These are phyloP conservation scores for Spilarctia lutea DNA, from an alignment of 2,888 invertebrate genomes.

Conservation along the genomic window DNA sequence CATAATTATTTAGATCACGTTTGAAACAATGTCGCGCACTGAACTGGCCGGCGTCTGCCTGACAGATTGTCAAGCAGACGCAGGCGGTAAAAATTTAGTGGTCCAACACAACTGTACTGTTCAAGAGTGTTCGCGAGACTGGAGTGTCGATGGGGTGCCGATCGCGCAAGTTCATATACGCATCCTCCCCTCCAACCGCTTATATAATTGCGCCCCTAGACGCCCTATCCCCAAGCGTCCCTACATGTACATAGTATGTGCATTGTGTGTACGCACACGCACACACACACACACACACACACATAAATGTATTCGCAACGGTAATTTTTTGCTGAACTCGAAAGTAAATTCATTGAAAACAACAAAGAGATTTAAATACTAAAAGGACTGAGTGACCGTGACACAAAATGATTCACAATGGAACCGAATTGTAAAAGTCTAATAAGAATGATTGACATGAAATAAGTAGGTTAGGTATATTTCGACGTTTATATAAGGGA, in stretches of 20 bases:
- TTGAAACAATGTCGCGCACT: neutral
- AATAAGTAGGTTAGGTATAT: neutral
- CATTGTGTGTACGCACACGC: neutral
- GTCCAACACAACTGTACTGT: neutral
- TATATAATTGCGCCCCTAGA: conserved; percentile 3
- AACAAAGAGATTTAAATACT: neutral
- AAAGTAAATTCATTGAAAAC: neutral
- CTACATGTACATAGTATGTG: neutral
- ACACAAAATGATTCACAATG: neutral
- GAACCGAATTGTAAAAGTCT: neutral
- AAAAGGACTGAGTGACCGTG: neutral
- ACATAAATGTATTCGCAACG: neutral
- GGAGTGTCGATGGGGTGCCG: neutral
- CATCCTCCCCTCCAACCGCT: conserved; percentile 5
- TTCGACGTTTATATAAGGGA: neutral
- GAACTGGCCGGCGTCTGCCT: conserved; percentile 1
- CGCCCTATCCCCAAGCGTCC: neutral
- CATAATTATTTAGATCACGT: neutral
- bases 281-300: too few relatives aligned
- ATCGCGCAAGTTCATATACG: neutral
- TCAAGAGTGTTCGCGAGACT: neutral
- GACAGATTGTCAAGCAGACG: neutral
- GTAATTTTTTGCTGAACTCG: neutral
- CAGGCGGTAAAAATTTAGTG: neutral
- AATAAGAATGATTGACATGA: neutral